Conservation (phyloP, 2,113 vertebrate genomes). For the Coreoperca whiteheadi region DNA sequence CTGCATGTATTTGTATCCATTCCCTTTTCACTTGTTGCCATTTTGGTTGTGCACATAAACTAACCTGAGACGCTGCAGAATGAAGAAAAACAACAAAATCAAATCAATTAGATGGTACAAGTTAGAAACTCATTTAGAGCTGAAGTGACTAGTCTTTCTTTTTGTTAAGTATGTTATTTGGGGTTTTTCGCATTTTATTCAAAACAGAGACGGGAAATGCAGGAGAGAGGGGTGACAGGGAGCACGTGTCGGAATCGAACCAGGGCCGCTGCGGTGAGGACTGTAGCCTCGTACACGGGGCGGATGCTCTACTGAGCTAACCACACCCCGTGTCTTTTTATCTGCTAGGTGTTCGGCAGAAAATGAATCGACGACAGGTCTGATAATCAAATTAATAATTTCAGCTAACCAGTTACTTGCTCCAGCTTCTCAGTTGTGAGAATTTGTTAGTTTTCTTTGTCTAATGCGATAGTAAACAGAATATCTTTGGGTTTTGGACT, state of each 20-base stretch:
- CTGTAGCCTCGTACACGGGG: too few relatives aligned
- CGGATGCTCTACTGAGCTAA: too few relatives aligned
- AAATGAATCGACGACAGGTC: background rate
- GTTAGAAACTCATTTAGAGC: background rate
- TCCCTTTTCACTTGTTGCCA: background rate
- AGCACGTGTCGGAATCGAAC: too few relatives aligned
- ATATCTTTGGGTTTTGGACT: background rate
- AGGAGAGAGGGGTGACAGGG: too few relatives aligned
- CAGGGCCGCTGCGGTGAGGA: too few relatives aligned
- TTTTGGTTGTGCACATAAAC: background rate
- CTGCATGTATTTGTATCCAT: background rate
- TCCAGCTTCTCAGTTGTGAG: background rate
- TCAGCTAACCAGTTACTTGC: background rate
- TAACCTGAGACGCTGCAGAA: background rate
- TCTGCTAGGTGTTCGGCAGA: background rate
- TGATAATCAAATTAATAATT: background rate
- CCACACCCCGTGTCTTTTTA: too few relatives aligned
- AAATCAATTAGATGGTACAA: background rate
- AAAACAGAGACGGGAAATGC: too few relatives aligned
- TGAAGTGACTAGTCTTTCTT: background rate
- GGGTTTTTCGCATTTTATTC: too few relatives aligned
- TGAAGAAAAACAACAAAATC: background rate
- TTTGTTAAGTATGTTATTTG: too few relatives aligned
- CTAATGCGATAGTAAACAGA: background rate
- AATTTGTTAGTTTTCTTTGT: background rate